Evolutionary conservation across 2,113 vertebrate species (phyloP).

Genomic region (Sminthopsis crassicaudata): DNA sequence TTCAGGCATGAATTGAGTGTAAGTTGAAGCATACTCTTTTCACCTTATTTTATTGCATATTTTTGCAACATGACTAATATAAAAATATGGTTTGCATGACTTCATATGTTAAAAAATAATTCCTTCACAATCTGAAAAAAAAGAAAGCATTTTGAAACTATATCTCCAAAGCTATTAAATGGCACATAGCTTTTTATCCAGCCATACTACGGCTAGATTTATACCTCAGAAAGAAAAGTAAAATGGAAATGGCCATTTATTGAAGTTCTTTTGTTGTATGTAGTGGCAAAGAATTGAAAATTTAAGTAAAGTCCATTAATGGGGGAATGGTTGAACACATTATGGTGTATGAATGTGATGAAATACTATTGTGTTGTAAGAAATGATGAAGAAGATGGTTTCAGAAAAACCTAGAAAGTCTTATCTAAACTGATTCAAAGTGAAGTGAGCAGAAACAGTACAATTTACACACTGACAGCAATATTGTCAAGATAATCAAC

Average conservation of each 20-base stretch:
- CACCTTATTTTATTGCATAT: too few relatives aligned
- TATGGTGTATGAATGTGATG: not conserved
- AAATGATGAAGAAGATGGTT: not conserved
- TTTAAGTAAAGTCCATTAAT: not conserved
- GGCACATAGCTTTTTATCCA: not conserved
- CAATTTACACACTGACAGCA: not conserved
- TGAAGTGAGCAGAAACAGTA: not conserved
- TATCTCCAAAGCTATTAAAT: not conserved
- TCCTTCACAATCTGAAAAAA: too few relatives aligned
- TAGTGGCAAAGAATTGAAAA: not conserved
- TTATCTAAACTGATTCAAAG: not conserved
- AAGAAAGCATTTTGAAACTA: too few relatives aligned
- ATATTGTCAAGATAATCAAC: not conserved
- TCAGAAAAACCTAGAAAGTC: not conserved
- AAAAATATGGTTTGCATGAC: too few relatives aligned
- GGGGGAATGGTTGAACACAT: not conserved
- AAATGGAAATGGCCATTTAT: not conserved
- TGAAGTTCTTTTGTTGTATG: not conserved
- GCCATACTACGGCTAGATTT: too few relatives aligned
- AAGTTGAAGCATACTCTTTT: too few relatives aligned
- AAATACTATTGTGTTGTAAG: not conserved
- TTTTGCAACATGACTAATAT: too few relatives aligned
- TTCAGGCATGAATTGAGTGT: too few relatives aligned
- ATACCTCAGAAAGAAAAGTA: not conserved
- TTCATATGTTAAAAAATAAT: too few relatives aligned